Evolutionary conservation across 2,113 vertebrate species (phyloP), one percentile per base, ranked within the genome.

Genomic region (Etheostoma spectabile): DNA sequence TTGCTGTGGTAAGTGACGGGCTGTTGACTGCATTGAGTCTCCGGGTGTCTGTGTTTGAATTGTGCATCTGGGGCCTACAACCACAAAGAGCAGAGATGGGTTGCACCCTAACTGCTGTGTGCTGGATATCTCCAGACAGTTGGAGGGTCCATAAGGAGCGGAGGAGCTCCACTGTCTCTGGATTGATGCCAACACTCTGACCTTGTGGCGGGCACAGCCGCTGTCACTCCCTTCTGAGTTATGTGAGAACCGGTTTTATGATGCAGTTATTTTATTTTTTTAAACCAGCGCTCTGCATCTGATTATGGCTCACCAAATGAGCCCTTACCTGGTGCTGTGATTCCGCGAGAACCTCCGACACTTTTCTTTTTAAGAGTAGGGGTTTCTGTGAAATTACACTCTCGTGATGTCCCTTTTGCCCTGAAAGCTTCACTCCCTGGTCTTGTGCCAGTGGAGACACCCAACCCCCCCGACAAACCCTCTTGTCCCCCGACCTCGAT

Each of bases 201-300:
- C 93, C 92, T 94, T 94, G 91, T 72, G 66, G 89, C 62, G 78
- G 90, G 86, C 83, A 87, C 64, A 71, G 63, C 66, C 72, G 72
- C 78, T 74, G 81, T 77, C 90, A 82, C 84, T 90, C 79, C 83
- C 81, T 73, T 59, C 74, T 87, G 84, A 91, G 83, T 93, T 91
- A 90, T 87, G 86, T 81, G 90, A 93, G 90, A 91, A 90, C 85
- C 84, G 70, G 80, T 83, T 93, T 94, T 84, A 93, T 90, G 91
- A 85, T 75, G 45, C 86, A 35, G 51, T 72, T 87, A 30, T 30
- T 30, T 30, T 30, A 30, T 77, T 86, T 86, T 86, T 87, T 87
- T 71, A 78, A 85, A 72, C 60, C 71, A 3, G 78, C 56, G 65
- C 85, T 82, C 83, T 82, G 79, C 74, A 57, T 84, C 45, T 35